Percentiles rank a stretch among this genome's conserved stretches.
Conservation (phyloP, 2,888 invertebrate species). For the Lucinisca nassula region DNA sequence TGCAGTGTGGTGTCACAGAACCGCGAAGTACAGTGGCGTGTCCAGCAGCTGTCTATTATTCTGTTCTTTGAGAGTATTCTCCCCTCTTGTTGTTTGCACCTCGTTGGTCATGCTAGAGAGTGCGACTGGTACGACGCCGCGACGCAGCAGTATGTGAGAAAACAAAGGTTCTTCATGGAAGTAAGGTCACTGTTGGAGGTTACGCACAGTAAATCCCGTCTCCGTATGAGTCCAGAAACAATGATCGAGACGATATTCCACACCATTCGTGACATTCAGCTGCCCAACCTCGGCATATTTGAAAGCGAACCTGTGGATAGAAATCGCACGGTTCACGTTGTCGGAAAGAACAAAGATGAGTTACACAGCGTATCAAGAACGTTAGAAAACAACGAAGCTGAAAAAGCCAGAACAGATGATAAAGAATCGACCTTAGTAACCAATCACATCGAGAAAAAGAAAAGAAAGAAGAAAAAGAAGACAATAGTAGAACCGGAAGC, state of each 20-base stretch:
- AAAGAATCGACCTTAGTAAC: not conserved
- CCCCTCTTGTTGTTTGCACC: slow-evolving; percentile 39
- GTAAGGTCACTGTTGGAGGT: slow-evolving; percentile 61
- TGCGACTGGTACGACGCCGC: slow-evolving; percentile 49
- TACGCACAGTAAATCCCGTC: slow-evolving; percentile 46
- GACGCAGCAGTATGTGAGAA: slow-evolving; percentile 9
- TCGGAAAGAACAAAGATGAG: not conserved
- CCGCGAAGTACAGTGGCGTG: slow-evolving; percentile 58
- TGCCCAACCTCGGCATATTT: slow-evolving; percentile 7
- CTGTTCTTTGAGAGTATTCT: slow-evolving; percentile 67
- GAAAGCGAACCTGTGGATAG: not conserved
- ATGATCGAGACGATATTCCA: slow-evolving; percentile 64
- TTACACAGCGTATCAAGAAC: no score
- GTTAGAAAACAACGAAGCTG: not conserved
- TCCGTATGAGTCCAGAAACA: slow-evolving; percentile 49
- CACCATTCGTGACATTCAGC: slow-evolving; percentile 39
- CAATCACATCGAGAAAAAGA: not conserved
- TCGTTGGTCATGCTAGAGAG: slow-evolving; percentile 45
- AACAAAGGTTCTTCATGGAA: slow-evolving; percentile 58
- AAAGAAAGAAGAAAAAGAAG: not conserved
- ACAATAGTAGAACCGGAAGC: not conserved
- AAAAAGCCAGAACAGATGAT: not conserved
- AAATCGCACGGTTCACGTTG: not conserved
- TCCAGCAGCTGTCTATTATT: slow-evolving; percentile 64
- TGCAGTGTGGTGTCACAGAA: slow-evolving; percentile 62